Base-by-base conservation (phyloP, 2,888 invertebrate species). In the Lasioglossum marginatum region DNA sequence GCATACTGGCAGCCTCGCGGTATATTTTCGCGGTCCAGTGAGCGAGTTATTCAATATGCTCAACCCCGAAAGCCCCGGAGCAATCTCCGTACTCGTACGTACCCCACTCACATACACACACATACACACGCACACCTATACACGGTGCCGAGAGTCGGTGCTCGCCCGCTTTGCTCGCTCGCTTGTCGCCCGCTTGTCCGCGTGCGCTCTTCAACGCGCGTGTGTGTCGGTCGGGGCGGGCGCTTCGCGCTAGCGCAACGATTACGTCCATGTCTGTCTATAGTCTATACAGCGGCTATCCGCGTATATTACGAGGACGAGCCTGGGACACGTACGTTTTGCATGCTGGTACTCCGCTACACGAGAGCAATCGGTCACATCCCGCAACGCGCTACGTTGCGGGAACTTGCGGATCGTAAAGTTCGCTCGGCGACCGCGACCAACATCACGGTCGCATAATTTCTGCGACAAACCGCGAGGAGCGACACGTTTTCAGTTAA, bases 21-120 rank as follows among this genome's bases (percentile, higher is more conserved):
- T 95, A 95, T 94, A 95, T 95, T 95, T 95, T 95, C 95, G 95
- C 95, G 95, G 95, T 95, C 95, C 95, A 94, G 94, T 95, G 95
- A 95, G 93, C 95, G 94, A 94, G 95, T 95, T 95, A 95, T 95
- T 95, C 95, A 95, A 95, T 95, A 95, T 95, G 94, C 94, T 93
- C 94, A 93, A 93, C 93, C 94, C 94, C 93, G 93, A 94, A 93
- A 93, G 93, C 94, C 94, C 94, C 91, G 93, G 93, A 93, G 95
- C 94, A 93, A 94, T 94, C 93, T 94, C 93, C 91, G 90, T 89
- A 91, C 92, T 92, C 87, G 91, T 91, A 85, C 87, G 89, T 89
- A 87, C 84, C 77, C 79, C 75, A 14, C 81, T 76, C 75, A 40
- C 78, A 79, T 71, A 68, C 23, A 68, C n/a, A 68, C n/a, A 3